These are phyloP conservation scores for Heloderma charlesbogerti DNA, from an alignment of 2,113 vertebrate species.

Conservation along the genomic window DNA sequence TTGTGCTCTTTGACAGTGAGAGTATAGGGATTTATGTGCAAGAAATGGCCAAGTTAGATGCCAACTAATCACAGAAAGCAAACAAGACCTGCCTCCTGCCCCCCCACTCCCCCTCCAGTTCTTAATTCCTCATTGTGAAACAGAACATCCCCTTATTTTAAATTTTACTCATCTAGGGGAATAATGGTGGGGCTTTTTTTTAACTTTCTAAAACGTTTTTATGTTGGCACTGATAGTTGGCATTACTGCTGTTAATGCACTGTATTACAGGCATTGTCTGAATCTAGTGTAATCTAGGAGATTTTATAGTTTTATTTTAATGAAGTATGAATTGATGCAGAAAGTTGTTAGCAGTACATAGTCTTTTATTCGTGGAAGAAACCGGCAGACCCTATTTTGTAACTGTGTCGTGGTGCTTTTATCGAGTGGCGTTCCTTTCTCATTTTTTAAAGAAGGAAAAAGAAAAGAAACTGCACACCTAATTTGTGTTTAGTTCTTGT, in stretches of 20 bases:
- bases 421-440: conserved; percentile 76
- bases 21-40: conserved; percentile 99
- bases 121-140: conserved; percentile 70
- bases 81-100: conserved; percentile 49
- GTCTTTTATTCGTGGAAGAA: conserved; percentile 74
- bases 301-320: conserved; percentile 87
- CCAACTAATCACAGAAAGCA: conserved; percentile 83
- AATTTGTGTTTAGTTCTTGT: conserved; percentile 87
- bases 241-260: conserved; percentile 86
- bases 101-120: conserved; percentile 46
- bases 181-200: conserved; percentile 73
- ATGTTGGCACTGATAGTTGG: conserved; percentile 86
- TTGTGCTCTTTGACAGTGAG: conserved; percentile 98
- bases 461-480: conserved; percentile 72
- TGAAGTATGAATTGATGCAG: conserved; percentile 75
- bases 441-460: conserved; percentile 69
- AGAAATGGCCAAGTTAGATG: conserved; percentile 97
- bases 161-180: conserved; percentile 77
- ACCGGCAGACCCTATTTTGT: conserved; percentile 78
- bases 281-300: conserved; percentile 84
- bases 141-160: conserved; percentile 74
- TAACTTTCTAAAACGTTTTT: conserved; percentile 79
- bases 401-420: conserved; percentile 85
- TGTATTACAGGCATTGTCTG: conserved; percentile 80
- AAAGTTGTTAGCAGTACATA: conserved; percentile 73